Conservation (phyloP, 2,888 invertebrate species). For the Drosophila niveifrons region DNA sequence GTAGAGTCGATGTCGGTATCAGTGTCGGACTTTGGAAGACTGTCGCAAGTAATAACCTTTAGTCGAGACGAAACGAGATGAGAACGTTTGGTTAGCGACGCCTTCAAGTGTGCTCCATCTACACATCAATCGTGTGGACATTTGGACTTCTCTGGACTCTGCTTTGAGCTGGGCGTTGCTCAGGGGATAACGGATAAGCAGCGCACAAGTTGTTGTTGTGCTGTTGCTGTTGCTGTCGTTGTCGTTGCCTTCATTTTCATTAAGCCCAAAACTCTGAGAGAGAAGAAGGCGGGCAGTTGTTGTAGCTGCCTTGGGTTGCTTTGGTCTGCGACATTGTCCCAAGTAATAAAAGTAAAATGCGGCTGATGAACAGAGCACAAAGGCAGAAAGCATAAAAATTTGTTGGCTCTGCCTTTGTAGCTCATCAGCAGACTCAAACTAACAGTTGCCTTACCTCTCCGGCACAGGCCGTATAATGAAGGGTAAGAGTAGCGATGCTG, state of each 20-base stretch:
- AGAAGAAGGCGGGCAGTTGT: constrained; percentile 14
- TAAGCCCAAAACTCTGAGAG: constrained; percentile 49
- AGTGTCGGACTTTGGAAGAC: constrained; percentile 22
- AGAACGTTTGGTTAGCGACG: constrained; percentile 34
- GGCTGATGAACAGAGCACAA: constrained; percentile 76
- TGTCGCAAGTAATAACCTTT: constrained; percentile 62
- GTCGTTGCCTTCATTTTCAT: constrained; percentile 72
- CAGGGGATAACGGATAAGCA: constrained; percentile 22
- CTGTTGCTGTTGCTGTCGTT: constrained; percentile 12
- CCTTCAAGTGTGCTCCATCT: constrained; percentile 65
- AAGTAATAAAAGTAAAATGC: constrained; percentile 81
- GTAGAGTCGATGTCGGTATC: constrained; percentile 1
- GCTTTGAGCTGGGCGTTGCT: constrained; percentile 44
- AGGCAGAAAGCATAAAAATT: constrained; percentile 76
- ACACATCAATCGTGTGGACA: constrained; percentile 75
- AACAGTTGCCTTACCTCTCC: constrained; percentile 24
- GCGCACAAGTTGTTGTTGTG: constrained; percentile 4
- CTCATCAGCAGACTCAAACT: constrained; percentile 63
- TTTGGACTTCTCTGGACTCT: constrained; percentile 45
- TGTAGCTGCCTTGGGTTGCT: constrained; percentile 21
- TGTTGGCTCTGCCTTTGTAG: constrained; percentile 63
- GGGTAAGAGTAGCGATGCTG: constrained; percentile 61
- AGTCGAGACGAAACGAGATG: constrained; percentile 31
- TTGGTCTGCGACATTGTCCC: constrained; percentile 51
- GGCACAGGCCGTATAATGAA: constrained; percentile 58